Conservation (phyloP, 35 echinoderm and acorn worm species). For the Holothuria glaberrima region DNA sequence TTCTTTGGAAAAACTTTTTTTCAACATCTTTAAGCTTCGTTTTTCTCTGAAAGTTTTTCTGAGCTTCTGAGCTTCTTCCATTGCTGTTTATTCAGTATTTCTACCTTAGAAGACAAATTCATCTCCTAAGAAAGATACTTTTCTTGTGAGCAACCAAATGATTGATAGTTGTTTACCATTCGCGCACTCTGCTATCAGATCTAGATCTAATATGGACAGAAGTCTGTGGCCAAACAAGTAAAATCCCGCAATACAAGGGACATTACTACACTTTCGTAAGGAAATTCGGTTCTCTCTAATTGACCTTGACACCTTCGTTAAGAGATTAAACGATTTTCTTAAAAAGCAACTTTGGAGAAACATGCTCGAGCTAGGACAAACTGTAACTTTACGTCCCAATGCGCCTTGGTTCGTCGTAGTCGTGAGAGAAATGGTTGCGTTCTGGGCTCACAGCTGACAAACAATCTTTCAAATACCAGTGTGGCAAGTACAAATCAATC, state of each 20-base stretch:
- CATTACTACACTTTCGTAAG: background rate
- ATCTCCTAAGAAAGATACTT: background rate
- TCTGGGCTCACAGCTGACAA: slow-evolving; percentile 58
- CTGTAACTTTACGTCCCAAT: slow-evolving; percentile 38
- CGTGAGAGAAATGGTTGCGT: slow-evolving; percentile 41
- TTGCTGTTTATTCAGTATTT: too few relatives aligned
- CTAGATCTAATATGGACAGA: slow-evolving; percentile 20
- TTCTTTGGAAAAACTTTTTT: too few relatives aligned
- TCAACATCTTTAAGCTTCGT: too few relatives aligned
- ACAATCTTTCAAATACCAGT: slow-evolving; percentile 8
- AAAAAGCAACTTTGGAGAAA: slow-evolving; percentile 8
- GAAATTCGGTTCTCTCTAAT: background rate
- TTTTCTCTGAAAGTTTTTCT: too few relatives aligned
- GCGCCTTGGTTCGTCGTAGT: slow-evolving; percentile 58
- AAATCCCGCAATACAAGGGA: slow-evolving; percentile 24
- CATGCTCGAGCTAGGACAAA: slow-evolving; percentile 51
- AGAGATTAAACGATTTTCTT: background rate
- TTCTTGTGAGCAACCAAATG: background rate
- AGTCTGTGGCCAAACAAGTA: background rate
- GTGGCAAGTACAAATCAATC: slow-evolving; percentile 29
- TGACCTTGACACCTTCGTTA: slow-evolving; percentile 19
- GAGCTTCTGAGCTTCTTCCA: too few relatives aligned
- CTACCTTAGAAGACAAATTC: too few relatives aligned
- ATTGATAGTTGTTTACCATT: slow-evolving; percentile 18
- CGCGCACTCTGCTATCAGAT: slow-evolving; percentile 35